Base-by-base conservation (phyloP, 2,888 invertebrate species). In the Hymenopus coronatus region DNA sequence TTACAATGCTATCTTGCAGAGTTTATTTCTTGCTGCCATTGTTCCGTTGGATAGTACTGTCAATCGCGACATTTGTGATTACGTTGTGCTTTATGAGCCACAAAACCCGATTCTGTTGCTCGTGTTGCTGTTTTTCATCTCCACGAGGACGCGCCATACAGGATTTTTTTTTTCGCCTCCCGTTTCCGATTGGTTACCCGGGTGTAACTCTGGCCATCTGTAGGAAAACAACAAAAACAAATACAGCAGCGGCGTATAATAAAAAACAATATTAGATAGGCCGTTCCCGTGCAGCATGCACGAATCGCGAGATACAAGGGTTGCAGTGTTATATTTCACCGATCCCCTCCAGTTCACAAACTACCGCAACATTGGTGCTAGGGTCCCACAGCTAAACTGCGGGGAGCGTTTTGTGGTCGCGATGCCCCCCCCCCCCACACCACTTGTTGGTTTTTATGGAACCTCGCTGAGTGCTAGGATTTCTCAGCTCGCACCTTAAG, bases 41-140 rank as follows among this genome's bases (percentile, higher is more conserved):
- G 54, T 70, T 70, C 25, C 20, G 6, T 15, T 70, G 25, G 54
- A 2, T 40, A 25, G 54, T 4, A 70, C 20, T 70, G 54, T 70
- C 40, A 40, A 40, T 40, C 40, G 40, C 12, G 40, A 40, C 12
- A 28, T 81, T 14, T 81, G 81, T 88, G 88, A 88, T 88, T 88
- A 86, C 88, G 85, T 88, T 25, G 28, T 81, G 46, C 40, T 88
- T 88, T 88, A 86, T 88, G 88, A 81, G 85, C 88, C 81, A 88
- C 85, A 88, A 88, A 83, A 88, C 83, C 85, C 88, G 88, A 83
- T 86, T 88, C 82, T 25, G 85, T 20, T 70, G 25, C 46, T 46
- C 33, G 82, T 88, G 20, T 83, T 85, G 46, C 28, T 88, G 6
- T 28, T 40, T 33, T 28, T 28, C 30, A 28, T 86, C 81, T 86